Conservation (phyloP, 2,113 vertebrate species). For the Perognathus longimembris region DNA sequence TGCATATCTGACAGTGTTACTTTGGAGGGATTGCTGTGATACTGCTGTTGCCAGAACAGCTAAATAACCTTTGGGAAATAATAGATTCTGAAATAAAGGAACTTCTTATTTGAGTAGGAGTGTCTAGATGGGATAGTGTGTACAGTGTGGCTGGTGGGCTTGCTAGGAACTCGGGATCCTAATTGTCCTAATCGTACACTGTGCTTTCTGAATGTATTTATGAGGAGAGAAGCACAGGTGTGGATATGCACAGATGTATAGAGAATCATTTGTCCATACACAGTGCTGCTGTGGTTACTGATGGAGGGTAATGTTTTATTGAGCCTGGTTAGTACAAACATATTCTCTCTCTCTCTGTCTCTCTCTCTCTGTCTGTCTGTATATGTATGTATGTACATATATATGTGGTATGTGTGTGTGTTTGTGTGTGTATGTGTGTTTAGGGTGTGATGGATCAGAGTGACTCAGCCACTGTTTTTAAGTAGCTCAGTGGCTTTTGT, state of each 20-base stretch:
- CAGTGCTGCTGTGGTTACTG: not conserved
- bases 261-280: not conserved
- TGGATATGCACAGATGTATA: fast-evolving
- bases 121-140: not conserved
- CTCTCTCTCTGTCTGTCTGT: no score
- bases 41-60: not conserved
- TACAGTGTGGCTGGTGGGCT: not conserved
- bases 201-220: not conserved
- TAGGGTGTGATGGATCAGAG: not conserved
- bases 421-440: not conserved
- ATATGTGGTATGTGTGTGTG: no score
- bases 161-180: not conserved
- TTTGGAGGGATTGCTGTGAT: not conserved
- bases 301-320: not conserved
- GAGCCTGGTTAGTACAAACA: not conserved
- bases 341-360: no score
- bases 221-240: fast-evolving
- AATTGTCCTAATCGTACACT: not conserved
- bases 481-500: fast-evolving
- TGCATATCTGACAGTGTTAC: slow-evolving; percentile 1
- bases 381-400: no score
- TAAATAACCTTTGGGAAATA: slow-evolving; percentile 28
- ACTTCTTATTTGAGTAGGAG: not conserved
- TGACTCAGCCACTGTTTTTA: not conserved
- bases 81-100: slow-evolving; percentile 23